Conservation (phyloP, 2,797 vertebrate genomes). For the Chaetophractus vellerosus region DNA sequence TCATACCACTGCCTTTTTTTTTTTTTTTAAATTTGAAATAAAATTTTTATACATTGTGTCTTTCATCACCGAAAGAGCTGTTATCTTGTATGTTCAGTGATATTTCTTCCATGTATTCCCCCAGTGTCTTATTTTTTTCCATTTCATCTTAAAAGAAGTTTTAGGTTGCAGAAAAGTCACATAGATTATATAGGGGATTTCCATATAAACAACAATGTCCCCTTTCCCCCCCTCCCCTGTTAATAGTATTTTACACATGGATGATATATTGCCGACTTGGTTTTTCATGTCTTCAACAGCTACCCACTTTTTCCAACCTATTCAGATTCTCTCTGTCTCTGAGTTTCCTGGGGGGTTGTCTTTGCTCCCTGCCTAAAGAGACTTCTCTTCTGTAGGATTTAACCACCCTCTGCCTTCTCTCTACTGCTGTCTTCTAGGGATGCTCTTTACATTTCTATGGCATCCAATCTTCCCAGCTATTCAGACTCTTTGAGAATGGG, state of each 20-base stretch:
- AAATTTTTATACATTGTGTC: too few species aligned
- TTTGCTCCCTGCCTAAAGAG: neutral
- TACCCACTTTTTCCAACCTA: neutral
- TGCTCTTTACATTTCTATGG: neutral
- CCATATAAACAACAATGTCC: too few species aligned
- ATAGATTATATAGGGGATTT: too few species aligned
- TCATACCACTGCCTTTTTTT: neutral
- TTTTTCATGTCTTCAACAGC: neutral
- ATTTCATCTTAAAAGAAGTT: too few species aligned
- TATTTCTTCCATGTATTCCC: too few species aligned
- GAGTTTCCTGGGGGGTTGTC: neutral
- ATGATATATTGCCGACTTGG: accelerated
- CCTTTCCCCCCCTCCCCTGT: too few species aligned
- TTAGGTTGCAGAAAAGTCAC: too few species aligned
- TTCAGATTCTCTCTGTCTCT: neutral
- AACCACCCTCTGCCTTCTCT: neutral
- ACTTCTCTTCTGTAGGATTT: neutral
- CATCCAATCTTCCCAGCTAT: neutral
- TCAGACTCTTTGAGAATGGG: neutral
- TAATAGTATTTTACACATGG: too few species aligned
- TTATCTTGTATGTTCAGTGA: too few species aligned
- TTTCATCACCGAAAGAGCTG: too few species aligned
- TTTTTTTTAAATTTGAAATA: too few species aligned
- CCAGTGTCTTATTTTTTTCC: too few species aligned
- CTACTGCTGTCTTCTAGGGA: neutral